Percentiles rank a stretch among this genome's conserved stretches.
Conservation (phyloP, 2,888 invertebrate species). For the Athetis lepigone region DNA sequence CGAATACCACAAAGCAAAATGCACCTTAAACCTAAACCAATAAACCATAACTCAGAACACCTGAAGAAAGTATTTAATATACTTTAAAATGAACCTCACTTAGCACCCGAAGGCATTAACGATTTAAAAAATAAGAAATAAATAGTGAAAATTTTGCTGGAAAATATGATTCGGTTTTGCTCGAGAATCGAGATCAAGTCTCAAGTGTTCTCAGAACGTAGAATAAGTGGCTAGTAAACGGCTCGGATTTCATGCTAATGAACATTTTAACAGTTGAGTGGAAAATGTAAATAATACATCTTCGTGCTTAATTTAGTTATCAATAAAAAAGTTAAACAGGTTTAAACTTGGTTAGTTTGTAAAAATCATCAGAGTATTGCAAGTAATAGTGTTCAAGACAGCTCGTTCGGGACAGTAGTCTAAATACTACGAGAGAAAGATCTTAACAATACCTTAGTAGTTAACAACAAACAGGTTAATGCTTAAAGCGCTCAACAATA, state of each 20-base stretch:
- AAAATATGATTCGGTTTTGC: constrained; percentile 51
- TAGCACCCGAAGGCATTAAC: constrained; percentile 69
- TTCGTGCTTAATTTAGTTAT: constrained; percentile 17
- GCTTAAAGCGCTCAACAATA: constrained; percentile 54
- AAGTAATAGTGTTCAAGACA: background rate
- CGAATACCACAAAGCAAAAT: constrained; percentile 53
- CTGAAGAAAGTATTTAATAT: constrained; percentile 60
- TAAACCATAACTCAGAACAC: constrained; percentile 57
- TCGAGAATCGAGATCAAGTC: constrained; percentile 40
- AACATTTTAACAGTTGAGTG: constrained; percentile 36
- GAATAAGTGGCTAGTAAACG: constrained; percentile 46
- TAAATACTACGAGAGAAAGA: constrained; percentile 21
- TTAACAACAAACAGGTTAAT: constrained; percentile 45
- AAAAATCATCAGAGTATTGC: background rate
- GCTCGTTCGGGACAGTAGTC: background rate
- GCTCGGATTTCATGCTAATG: constrained; percentile 36
- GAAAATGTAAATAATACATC: constrained; percentile 27
- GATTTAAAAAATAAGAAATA: constrained; percentile 66
- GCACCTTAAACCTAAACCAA: constrained; percentile 60
- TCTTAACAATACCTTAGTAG: constrained; percentile 36
- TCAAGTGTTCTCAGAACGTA: constrained; percentile 41
- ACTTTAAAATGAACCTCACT: constrained; percentile 68
- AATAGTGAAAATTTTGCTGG: constrained; percentile 54
- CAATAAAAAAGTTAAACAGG: background rate
- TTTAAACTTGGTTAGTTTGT: background rate